Evolutionary conservation across 2,797 vertebrate species (phyloP).

Genomic region (Pampus argenteus): DNA sequence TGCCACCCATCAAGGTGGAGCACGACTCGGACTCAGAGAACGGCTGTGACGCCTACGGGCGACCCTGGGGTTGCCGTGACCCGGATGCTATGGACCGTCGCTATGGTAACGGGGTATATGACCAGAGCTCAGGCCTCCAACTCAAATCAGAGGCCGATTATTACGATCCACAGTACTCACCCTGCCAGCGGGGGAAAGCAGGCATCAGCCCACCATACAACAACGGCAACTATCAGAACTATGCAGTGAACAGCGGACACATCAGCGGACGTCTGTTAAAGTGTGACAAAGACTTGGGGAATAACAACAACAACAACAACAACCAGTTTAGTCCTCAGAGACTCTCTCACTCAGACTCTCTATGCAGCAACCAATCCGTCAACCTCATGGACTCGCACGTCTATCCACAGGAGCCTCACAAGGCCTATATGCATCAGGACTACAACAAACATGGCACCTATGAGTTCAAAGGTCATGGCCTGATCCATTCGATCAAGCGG

Average conservation of each 20-base stretch:
- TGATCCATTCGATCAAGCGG: constrained; percentile 90
- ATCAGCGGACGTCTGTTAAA: constrained; percentile 79
- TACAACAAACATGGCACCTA: constrained; percentile 81
- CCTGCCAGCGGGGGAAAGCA: constrained; percentile 86
- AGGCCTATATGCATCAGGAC: constrained; percentile 81
- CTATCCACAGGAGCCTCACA: constrained; percentile 82
- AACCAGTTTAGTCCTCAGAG: constrained; percentile 81
- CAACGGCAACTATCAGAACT: constrained; percentile 82
- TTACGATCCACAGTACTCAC: constrained; percentile 81
- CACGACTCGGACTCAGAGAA: constrained; percentile 91
- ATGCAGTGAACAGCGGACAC: constrained; percentile 62
- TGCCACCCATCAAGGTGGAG: constrained; percentile 91
- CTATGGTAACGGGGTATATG: constrained; percentile 73
- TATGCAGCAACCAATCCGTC: constrained; percentile 77
- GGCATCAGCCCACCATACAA: constrained; percentile 83
- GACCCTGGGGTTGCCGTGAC: constrained; percentile 83
- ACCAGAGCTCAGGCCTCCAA: constrained; percentile 78
- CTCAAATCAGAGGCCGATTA: constrained; percentile 90
- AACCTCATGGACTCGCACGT: constrained; percentile 82
- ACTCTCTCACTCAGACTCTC: constrained; percentile 83
- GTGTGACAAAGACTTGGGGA: constrained; percentile 78
- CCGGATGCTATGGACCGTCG: constrained; percentile 72
- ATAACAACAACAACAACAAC: constrained; percentile 56
- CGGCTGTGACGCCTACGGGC: constrained; percentile 81
- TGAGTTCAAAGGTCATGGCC: constrained; percentile 87